A percentile compares a stretch with the other conserved stretches of the same genome.
Conservation (phyloP, 2,797 vertebrate genomes). For the Pteronotus mesoamericanus region DNA sequence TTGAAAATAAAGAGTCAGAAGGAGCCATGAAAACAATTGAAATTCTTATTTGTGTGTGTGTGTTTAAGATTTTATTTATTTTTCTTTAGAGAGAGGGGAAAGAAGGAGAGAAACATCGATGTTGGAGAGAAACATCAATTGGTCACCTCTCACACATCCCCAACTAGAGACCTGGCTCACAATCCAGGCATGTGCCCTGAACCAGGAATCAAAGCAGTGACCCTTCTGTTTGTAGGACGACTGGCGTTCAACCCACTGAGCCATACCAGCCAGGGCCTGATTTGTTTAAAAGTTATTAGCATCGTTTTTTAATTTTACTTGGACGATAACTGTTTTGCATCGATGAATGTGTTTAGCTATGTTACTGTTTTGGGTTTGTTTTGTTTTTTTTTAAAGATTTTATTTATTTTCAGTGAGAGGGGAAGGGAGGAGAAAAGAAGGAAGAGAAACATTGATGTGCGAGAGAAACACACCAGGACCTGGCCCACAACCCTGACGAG, state of each 20-base stretch:
- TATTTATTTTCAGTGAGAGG: too few relatives aligned
- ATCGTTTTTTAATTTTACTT: constrained; percentile 11
- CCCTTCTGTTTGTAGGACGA: background rate
- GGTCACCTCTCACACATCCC: background rate
- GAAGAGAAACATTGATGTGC: background rate
- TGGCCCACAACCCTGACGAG: background rate
- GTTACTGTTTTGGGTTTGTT: too few relatives aligned
- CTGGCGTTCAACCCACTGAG: background rate
- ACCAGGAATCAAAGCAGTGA: background rate
- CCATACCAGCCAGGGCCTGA: background rate
- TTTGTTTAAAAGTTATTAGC: constrained; percentile 1
- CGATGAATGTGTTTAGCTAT: background rate
- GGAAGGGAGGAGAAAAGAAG: background rate
- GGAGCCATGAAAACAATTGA: background rate
- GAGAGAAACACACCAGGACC: background rate
- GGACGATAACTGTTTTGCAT: background rate
- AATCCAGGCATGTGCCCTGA: background rate
- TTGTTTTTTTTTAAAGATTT: too few relatives aligned
- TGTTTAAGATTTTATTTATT: background rate
- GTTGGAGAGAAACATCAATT: background rate
- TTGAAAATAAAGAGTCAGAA: background rate
- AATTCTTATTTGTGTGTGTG: background rate
- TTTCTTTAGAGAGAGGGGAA: background rate
- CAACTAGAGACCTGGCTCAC: background rate
- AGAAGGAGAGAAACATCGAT: background rate